These are phyloP conservation scores for Endotricha flammealis DNA, from an alignment of 2,888 invertebrate genomes.

Conservation along the genomic window DNA sequence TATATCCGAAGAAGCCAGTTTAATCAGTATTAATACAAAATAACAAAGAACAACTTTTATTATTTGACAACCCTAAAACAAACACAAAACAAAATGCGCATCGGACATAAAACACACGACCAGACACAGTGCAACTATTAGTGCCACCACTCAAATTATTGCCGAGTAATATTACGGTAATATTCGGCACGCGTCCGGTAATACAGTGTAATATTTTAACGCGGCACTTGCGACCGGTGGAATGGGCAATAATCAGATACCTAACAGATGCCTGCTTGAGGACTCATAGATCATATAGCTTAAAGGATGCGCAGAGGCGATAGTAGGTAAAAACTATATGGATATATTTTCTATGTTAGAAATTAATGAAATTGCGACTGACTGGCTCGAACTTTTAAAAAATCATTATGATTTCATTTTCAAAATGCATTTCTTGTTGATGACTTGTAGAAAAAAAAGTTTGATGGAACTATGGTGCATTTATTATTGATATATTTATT, in stretches of 20 bases:
- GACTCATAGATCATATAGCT: constrained; percentile 30
- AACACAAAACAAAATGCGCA: constrained; percentile 3
- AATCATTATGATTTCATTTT: no score
- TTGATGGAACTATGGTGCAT: no score
- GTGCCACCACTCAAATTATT: constrained; percentile 31
- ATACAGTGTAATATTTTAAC: constrained; percentile 63
- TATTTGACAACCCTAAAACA: no score
- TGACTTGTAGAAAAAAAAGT: no score
- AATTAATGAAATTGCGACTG: no score
- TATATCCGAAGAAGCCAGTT: neutral
- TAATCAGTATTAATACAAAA: neutral
- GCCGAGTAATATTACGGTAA: constrained; percentile 43
- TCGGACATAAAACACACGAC: constrained; percentile 13
- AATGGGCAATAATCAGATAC: constrained; percentile 63
- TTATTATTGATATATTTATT: no score
- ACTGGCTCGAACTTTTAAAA: no score
- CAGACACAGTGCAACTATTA: constrained; percentile 14
- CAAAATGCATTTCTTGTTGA: no score
- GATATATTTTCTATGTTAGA: no score
- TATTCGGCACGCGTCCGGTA: constrained; percentile 50
- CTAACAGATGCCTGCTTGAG: constrained; percentile 59
- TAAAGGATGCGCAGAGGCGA: constrained; percentile 12
- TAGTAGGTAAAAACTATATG: constrained; percentile 1
- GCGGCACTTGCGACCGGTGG: constrained; percentile 50
- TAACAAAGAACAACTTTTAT: neutral